Conservation (phyloP, 1,140 invertebrate species). For the Drosophila guanche region DNA sequence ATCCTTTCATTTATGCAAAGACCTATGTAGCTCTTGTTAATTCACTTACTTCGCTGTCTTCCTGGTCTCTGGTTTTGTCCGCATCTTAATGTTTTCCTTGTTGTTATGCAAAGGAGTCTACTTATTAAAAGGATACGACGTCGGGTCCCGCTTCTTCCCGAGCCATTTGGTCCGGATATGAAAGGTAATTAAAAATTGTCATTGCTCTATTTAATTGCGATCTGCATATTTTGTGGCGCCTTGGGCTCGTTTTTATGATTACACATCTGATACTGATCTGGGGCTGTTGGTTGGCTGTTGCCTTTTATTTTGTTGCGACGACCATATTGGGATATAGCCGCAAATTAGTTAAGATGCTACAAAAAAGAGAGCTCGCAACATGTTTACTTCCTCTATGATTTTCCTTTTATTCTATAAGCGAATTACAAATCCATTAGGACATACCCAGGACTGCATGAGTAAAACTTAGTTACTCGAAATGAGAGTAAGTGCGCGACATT, state of each 20-base stretch:
- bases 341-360: slow-evolving; percentile 70
- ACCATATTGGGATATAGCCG: slow-evolving; percentile 49
- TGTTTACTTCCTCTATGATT: not conserved
- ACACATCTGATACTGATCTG: not conserved
- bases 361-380: slow-evolving; percentile 26
- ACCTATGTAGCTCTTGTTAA: slow-evolving; percentile 65
- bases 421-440: slow-evolving; percentile 71
- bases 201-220: slow-evolving; percentile 63
- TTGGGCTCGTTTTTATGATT: not conserved
- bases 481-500: slow-evolving; percentile 46
- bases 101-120: slow-evolving; percentile 69
- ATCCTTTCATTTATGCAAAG: slow-evolving; percentile 82
- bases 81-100: slow-evolving; percentile 75
- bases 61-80: slow-evolving; percentile 52
- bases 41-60: slow-evolving; percentile 66
- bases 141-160: slow-evolving; percentile 9
- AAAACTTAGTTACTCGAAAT: slow-evolving; percentile 19
- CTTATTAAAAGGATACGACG: slow-evolving; percentile 73
- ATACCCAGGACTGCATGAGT: slow-evolving; percentile 14
- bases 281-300: too few species aligned
- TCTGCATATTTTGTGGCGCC: slow-evolving; percentile 69
- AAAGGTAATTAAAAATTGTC: slow-evolving; percentile 76
- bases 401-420: slow-evolving; percentile 53
- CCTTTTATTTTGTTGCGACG: slow-evolving; percentile 46
- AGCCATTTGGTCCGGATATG: slow-evolving; percentile 56